Conservation (phyloP, 2,888 invertebrate genomes). For the Norana najaformis region DNA sequence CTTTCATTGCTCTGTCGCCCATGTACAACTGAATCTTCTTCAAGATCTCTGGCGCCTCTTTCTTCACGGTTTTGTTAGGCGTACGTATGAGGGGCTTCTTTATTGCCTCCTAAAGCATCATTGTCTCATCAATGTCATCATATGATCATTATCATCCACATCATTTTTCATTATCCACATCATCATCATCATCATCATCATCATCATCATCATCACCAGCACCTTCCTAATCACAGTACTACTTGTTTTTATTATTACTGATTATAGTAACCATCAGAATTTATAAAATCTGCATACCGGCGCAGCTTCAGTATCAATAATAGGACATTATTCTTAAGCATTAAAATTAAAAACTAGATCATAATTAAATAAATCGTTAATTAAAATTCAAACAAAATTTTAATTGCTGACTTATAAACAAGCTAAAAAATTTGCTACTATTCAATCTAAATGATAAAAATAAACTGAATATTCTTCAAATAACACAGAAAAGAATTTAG, state of each 20-base stretch:
- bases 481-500: background rate
- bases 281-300: too few relatives aligned
- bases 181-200: too few relatives aligned
- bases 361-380: background rate
- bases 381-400: background rate
- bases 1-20: slow-evolving; percentile 30
- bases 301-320: too few relatives aligned
- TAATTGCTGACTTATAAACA: too few relatives aligned
- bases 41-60: slow-evolving; percentile 29
- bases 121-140: too few relatives aligned
- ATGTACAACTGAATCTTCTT: slow-evolving; percentile 35
- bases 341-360: background rate
- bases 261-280: too few relatives aligned
- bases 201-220: too few relatives aligned
- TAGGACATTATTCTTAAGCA: too few relatives aligned
- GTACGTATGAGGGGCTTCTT: slow-evolving; percentile 34
- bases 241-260: too few relatives aligned
- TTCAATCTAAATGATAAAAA: background rate
- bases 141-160: background rate
- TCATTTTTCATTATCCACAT: too few relatives aligned
- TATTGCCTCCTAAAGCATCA: slow-evolving; percentile 21
- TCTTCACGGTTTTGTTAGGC: slow-evolving; percentile 24
- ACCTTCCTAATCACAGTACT: too few relatives aligned
- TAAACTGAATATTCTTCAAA: background rate
- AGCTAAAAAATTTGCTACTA: too few relatives aligned